Base-by-base conservation (phyloP, 2,113 vertebrate species). In the Oncorhynchus masou region DNA sequence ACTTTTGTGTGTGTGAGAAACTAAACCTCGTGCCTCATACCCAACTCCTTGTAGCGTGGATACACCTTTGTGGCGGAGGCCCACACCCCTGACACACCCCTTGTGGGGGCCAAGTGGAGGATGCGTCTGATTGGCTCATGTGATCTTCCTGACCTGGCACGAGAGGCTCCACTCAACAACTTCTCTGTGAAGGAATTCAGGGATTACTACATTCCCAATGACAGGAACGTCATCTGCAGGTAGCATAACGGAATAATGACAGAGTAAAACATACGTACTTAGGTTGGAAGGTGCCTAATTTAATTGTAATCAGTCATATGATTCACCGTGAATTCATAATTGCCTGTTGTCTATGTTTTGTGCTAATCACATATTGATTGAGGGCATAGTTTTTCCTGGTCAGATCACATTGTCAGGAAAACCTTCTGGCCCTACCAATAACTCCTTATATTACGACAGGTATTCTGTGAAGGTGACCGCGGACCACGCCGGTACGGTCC, bases 61-160 rank as follows among this genome's bases (percentile, higher is more conserved):
- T 99, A 98, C 69, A 97, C 96, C 0, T 96, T 98, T 45, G 86
- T 96, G 76, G 96, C 93, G 5, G 96, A 97, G 90, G 93, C 91
- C 0, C 27, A 85, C 20, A 91, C 87, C 3, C 88, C 91, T 66
- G 93, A 95, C 22, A 45, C 62, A 0, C 75, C 84, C 1, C 25
- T 91, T 15, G 9, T 74, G 25, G 86, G 86, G 54, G 92, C 94
- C 27, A 92, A 87, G 24, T 98, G 95, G 95, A 95, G 77, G 71
- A 87, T 99, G 65, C 90, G 94, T 6, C 90, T 99, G 70, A 94
- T 97, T 1, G 76, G 94, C 74, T 92, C 92, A 22, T 86, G 79
- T 0, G 86, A 84, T 25, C 93, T 96, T 62, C 95, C 95, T 0
- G 79, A 86, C 57, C 89, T 93, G 0, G 79, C 87, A 75, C 87